These are phyloP conservation scores for Microctenopoma lineatum DNA, from an alignment of 2,797 vertebrate genomes.

Conservation along the genomic window DNA sequence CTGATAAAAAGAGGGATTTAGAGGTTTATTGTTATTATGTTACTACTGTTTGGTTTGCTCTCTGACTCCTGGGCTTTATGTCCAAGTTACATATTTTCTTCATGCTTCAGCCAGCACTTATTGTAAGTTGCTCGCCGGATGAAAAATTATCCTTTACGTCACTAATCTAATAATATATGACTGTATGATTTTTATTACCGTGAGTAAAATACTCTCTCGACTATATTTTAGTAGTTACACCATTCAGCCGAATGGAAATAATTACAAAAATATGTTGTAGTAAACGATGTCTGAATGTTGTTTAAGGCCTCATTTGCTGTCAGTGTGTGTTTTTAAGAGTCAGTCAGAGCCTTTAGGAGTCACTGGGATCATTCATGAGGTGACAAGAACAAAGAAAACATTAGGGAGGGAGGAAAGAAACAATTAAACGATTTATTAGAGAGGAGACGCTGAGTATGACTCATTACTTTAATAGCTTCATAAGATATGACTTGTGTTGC, in stretches of 20 bases:
- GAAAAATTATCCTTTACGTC: background rate
- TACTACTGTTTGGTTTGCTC: background rate
- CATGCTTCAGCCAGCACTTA: too few species aligned
- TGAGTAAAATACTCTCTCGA: background rate
- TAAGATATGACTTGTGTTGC: slow-evolving; percentile 48
- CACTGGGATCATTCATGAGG: background rate
- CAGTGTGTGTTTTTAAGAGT: background rate
- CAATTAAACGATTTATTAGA: slow-evolving; percentile 36
- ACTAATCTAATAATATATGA: background rate
- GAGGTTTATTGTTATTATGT: background rate
- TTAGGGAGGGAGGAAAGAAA: slow-evolving; percentile 9
- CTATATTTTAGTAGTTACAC: background rate
- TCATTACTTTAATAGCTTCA: slow-evolving; percentile 49
- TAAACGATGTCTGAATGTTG: background rate
- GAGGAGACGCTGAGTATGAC: slow-evolving; percentile 31
- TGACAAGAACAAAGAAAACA: slow-evolving; percentile 7
- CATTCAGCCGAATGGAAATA: background rate
- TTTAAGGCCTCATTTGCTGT: background rate
- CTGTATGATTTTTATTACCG: background rate
- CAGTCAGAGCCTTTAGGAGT: background rate
- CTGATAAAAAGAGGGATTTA: background rate
- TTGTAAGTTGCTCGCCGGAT: background rate
- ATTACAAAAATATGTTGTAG: too few species aligned
- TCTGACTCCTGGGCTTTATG: background rate
- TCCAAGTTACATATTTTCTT: too few species aligned